Percentiles rank a stretch among this genome's conserved stretches.
These are phyloP conservation scores for Rhinoptilus africanus DNA, from an alignment of 2,113 vertebrate genomes.

Conservation along the genomic window DNA sequence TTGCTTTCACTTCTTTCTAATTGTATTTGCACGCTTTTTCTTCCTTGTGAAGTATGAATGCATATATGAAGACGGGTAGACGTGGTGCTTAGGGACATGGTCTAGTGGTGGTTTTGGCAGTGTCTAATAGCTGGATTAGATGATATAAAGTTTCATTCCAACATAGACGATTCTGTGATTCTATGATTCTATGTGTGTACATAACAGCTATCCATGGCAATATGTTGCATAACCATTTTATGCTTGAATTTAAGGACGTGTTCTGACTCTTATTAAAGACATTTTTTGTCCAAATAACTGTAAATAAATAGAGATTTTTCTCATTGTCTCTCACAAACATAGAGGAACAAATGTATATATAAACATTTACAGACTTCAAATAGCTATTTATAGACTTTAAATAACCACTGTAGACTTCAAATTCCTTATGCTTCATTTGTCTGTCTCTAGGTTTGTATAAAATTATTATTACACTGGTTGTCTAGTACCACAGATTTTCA, in stretches of 20 bases:
- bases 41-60: neutral
- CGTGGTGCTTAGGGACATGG: neutral
- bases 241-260: neutral
- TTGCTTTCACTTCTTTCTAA: neutral
- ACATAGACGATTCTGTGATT: neutral
- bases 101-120: neutral
- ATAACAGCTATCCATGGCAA: neutral
- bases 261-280: neutral
- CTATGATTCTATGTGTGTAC: neutral
- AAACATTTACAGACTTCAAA: neutral
- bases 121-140: neutral
- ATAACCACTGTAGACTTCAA: neutral
- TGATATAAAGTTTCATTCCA: neutral
- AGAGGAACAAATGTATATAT: neutral
- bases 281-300: neutral
- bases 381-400: neutral
- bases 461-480: neutral
- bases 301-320: neutral
- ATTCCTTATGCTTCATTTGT: neutral
- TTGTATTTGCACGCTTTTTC: neutral
- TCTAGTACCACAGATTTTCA: neutral
- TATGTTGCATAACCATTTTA: neutral
- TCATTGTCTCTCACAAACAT: neutral
- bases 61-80: neutral
- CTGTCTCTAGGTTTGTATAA: neutral